Base-by-base conservation (phyloP, 2,113 vertebrate species). In the Hypanus sabinus region DNA sequence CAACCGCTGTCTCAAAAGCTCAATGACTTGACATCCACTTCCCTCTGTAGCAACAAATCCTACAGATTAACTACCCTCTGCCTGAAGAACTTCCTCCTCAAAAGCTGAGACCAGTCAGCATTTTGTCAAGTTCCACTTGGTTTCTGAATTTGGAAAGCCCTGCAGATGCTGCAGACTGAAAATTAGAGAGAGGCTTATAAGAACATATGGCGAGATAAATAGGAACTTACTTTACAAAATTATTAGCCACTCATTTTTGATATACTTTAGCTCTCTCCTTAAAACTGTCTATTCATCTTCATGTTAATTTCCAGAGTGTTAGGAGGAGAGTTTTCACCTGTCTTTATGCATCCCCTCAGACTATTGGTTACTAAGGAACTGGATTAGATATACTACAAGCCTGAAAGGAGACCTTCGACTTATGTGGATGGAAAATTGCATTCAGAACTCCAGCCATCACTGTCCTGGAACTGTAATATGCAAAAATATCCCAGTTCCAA, bases 101-200 rank as follows among this genome's bases (percentile, higher is more conserved):
- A 46, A 46, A 3, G 46, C 46, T 46, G 46, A 46, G 46, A 46
- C 46, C 95, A 95, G 94, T 95, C 95, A 95, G 95, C 73, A 46
- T 95, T 96, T 95, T 95, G 94, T 95, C 95, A 95, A 73, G 94
- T 95, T 94, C 94, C 95, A 91, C 79, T 94, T 60, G 94, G 88
- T 94, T 75, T 94, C 94, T 94, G 81, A 94, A 94, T 95, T 94
- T 94, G 90, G 90, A 95, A 95, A 94, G 57, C 93, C 94, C 57
- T 0, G 94, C 94, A 95, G 95, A 94, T 95, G 11, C 55, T 93
- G 94, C 93, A 95, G 94, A n/a, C 94, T 94, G 94, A 95, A 95
- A 94, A 65, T 3, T 0, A 22, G 62, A 65, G n/a, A n/a, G 0
- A 38, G 88, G 65, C 36, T 24, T 38, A 70, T 68, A 22, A 83